A percentile compares a stretch with the other conserved stretches of the same genome.
phyloP scores from a whole-genome alignment of 2,113 vertebrate species.

The Pheucticus melanocephalus region DNA sequence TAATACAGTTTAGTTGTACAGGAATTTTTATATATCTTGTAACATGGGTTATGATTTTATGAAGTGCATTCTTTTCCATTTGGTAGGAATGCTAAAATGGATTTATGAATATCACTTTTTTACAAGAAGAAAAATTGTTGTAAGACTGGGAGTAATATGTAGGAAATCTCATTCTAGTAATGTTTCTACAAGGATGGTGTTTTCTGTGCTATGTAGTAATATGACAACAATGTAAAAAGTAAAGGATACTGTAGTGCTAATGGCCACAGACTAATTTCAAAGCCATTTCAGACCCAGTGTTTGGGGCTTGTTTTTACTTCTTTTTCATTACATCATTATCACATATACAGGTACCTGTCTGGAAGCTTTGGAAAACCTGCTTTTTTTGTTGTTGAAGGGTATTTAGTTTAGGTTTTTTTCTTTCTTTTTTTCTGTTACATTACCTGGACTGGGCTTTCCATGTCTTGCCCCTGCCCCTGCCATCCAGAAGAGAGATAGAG shows the following conservation, averaged over 20 bases:
- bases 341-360: background rate
- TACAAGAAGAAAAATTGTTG: background rate
- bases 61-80: background rate
- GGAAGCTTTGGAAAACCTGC: background rate
- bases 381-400: rapidly evolving
- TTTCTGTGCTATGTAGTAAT: background rate
- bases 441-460: background rate
- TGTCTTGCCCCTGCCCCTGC: background rate
- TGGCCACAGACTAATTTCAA: background rate
- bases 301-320: background rate
- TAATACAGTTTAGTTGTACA: background rate
- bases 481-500: background rate
- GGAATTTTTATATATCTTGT: background rate
- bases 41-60: background rate
- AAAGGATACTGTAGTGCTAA: background rate
- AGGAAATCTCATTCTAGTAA: background rate
- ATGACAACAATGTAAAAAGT: background rate
- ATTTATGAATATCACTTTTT: background rate
- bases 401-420: background rate
- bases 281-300: background rate
- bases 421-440: background rate
- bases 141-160: background rate
- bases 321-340: background rate
- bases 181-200: background rate
- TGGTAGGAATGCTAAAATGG: background rate